These are phyloP conservation scores for Pygocentrus nattereri DNA, from an alignment of 2,797 vertebrate species.

Conservation along the genomic window DNA sequence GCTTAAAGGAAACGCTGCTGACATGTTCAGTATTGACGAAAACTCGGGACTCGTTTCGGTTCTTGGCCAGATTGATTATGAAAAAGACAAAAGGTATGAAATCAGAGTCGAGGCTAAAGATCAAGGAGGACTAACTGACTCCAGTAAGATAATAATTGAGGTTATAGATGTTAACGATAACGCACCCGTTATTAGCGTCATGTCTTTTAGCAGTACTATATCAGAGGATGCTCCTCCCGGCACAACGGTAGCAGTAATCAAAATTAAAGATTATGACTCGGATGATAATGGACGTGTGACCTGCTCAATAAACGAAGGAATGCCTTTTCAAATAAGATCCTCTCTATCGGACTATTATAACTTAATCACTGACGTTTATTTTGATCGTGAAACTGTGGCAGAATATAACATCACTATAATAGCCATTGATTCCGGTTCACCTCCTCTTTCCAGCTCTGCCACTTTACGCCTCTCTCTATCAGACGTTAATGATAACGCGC, in stretches of 20 bases:
- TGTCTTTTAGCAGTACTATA: constrained; percentile 63
- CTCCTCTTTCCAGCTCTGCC: constrained; percentile 65
- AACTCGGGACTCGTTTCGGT: constrained; percentile 57
- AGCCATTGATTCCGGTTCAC: constrained; percentile 67
- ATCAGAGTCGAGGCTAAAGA: constrained; percentile 67
- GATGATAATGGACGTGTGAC: constrained; percentile 66
- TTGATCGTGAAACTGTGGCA: constrained; percentile 69
- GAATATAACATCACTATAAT: constrained; percentile 72
- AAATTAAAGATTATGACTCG: constrained; percentile 72
- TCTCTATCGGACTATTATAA: constrained; percentile 69
- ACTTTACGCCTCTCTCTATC: constrained; percentile 62
- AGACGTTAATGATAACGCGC: constrained; percentile 75
- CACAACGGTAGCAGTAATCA: constrained; percentile 71
- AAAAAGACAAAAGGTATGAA: constrained; percentile 60
- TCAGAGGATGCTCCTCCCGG: constrained; percentile 64
- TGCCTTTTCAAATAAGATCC: constrained; percentile 68
- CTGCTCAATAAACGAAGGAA: constrained; percentile 59
- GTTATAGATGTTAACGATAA: constrained; percentile 70
- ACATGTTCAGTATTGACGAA: constrained; percentile 34
- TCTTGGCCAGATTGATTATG: constrained; percentile 60
- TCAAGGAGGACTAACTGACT: constrained; percentile 54
- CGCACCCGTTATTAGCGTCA: constrained; percentile 62
- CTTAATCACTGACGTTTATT: constrained; percentile 63
- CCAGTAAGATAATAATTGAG: constrained; percentile 66
- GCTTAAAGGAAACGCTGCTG: constrained; percentile 39